Evolutionary conservation across 53 echinoderm and acorn worm genomes (phyloP).

Genomic region (Apostichopus leukothele): DNA sequence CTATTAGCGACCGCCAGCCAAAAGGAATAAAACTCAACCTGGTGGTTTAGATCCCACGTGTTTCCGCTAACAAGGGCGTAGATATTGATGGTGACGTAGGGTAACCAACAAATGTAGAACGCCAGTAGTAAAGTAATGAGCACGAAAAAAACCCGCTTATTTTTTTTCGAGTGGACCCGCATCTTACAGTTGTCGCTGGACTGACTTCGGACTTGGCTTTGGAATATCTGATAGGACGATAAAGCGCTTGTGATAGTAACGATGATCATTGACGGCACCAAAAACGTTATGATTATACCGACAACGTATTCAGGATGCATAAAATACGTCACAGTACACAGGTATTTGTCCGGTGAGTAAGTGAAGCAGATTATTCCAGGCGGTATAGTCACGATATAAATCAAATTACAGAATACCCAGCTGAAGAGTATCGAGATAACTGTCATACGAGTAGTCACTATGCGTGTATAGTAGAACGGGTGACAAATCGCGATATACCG

Average conservation of each 20-base stretch:
- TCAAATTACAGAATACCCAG: conserved; percentile 46
- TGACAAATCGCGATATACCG: conserved; percentile 59
- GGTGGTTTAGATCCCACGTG: conserved; percentile 40
- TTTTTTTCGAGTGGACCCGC: conserved; percentile 33
- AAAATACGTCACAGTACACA: conserved; percentile 55
- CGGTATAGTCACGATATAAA: conserved; percentile 41
- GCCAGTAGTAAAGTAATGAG: conserved; percentile 14
- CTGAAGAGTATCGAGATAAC: background rate
- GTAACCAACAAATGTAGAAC: conserved; percentile 38
- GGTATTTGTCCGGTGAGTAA: conserved; percentile 42
- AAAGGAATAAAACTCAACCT: conserved; percentile 40
- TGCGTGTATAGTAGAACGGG: conserved; percentile 50
- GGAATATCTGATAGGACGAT: conserved; percentile 36
- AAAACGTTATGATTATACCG: conserved; percentile 39
- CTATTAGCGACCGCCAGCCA: conserved; percentile 58
- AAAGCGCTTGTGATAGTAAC: conserved; percentile 50
- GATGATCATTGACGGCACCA: conserved; percentile 50
- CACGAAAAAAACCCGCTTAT: background rate
- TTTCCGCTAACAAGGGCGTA: conserved; percentile 34
- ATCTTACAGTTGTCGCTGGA: background rate
- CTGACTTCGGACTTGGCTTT: background rate
- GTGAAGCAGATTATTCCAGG: conserved; percentile 34
- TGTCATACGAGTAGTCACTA: conserved; percentile 45
- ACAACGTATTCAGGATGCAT: conserved; percentile 47
- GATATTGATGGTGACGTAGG: conserved; percentile 27